phyloP scores from a whole-genome alignment of 37 sponge, comb jelly and placozoan genomes.

The Ianthella basta region DNA sequence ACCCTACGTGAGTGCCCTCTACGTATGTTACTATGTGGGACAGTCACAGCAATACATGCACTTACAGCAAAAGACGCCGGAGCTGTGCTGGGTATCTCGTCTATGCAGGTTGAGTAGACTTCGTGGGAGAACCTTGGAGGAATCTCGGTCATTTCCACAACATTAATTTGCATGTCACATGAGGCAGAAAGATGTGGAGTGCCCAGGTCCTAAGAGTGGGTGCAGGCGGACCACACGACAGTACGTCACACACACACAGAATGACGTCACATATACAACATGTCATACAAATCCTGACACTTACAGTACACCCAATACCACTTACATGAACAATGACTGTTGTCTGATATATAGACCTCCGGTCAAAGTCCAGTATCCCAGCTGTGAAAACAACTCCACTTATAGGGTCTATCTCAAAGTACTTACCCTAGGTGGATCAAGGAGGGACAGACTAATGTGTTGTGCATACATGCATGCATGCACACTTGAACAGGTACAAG shows the following conservation, averaged over 20 bases:
- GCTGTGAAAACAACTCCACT: conserved; percentile 6
- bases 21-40: too few species aligned
- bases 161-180: conserved; percentile 3
- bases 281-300: neutral
- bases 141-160: neutral
- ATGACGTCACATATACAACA: neutral
- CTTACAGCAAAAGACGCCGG: conserved; percentile 9
- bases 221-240: neutral
- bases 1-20: too few species aligned
- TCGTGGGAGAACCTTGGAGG: conserved; percentile 2
- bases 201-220: neutral
- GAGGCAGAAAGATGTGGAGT: neutral
- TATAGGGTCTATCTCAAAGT: conserved; percentile 14
- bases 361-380: neutral
- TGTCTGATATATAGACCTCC: neutral
- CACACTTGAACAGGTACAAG: conserved; percentile 27
- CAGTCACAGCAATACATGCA: too few species aligned
- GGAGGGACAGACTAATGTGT: neutral
- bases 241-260: neutral
- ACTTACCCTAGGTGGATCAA: conserved; percentile 5
- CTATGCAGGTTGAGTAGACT: neutral
- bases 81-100: conserved; percentile 12
- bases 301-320: neutral
- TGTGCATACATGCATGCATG: neutral
- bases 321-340: conserved; percentile 15